Percentiles rank a stretch among this genome's conserved stretches.
phyloP scores from a whole-genome alignment of 2,888 invertebrate species.

The Apeira syringaria region DNA sequence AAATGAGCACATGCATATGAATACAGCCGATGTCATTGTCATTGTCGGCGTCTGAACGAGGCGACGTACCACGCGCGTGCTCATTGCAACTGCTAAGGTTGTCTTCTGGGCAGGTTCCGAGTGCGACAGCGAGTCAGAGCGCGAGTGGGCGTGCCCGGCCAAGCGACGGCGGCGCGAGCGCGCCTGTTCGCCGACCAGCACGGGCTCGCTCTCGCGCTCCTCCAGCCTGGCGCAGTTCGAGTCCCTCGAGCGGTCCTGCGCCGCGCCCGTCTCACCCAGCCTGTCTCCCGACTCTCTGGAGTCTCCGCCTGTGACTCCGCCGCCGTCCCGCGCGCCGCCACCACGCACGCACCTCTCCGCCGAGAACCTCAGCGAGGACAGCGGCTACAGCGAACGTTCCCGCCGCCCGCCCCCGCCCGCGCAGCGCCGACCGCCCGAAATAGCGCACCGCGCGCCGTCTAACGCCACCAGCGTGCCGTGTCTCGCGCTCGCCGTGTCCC shows the following conservation, averaged over 20 bases:
- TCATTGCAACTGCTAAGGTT: slow-evolving; percentile 26
- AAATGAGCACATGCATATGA: slow-evolving; percentile 49
- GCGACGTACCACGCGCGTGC: slow-evolving; percentile 39
- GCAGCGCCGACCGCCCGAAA: slow-evolving; percentile 58
- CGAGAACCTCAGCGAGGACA: slow-evolving; percentile 92
- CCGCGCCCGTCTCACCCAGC: slow-evolving; percentile 70
- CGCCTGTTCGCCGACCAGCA: slow-evolving; percentile 66
- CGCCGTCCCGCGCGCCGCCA: slow-evolving; percentile 56
- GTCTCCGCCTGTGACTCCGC: slow-evolving; percentile 68
- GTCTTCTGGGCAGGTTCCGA: slow-evolving; percentile 65
- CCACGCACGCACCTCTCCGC: slow-evolving; percentile 85
- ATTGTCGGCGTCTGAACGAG: slow-evolving; percentile 57
- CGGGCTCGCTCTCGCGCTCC: slow-evolving; percentile 88
- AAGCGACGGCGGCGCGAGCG: slow-evolving; percentile 87
- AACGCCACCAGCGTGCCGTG: slow-evolving; percentile 71
- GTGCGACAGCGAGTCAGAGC: slow-evolving; percentile 87
- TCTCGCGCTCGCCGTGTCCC: slow-evolving; percentile 58
- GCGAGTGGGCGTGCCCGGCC: slow-evolving; percentile 89
- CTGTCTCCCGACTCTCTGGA: slow-evolving; percentile 78
- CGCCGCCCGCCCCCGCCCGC: slow-evolving; percentile 64
- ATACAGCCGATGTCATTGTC: slow-evolving; percentile 70
- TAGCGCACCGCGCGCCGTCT: slow-evolving; percentile 54
- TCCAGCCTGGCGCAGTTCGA: slow-evolving; percentile 94
- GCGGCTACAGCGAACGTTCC: slow-evolving; percentile 87
- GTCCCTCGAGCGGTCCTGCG: slow-evolving; percentile 87